Evolutionary conservation across 2,797 vertebrate species (phyloP), one percentile per base, ranked within the genome.

Genomic region (Xiphorhynchus erythropygius): DNA sequence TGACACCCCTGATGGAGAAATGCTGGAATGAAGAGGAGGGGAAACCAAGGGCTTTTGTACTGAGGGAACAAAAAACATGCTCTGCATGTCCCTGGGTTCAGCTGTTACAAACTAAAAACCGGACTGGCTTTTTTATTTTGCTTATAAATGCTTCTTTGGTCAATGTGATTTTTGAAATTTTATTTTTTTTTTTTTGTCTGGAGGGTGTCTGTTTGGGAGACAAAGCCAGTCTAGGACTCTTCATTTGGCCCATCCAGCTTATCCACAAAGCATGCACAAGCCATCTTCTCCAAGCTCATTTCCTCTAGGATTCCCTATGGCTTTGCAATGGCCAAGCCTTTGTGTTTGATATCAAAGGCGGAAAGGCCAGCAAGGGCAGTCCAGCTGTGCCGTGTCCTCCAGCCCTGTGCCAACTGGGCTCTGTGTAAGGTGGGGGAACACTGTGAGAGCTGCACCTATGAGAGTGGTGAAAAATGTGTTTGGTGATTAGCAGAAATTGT

Each of bases 21-120:
- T 60, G 59, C 63, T 91, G 92, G 80, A 90, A 91, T 74, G 87
- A 95, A 77, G 67, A 91, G 70, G 50, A 90, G 56, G 83, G 68
- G n/a, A 96, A 90, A 76, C 67, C 74, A 64, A 93, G 63, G 60
- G 59, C 63, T 93, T 95, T 94, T 94, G 77, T 92, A 79, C 37
- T 73, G 70, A 91, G 78, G 63, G 87, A 96, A 94, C 67, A 79
- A 90, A 91, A 95, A 91, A 35, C 49, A 84, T 88, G 70, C 67
- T 94, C 78, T 83, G 39, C 0, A 0, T 79, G 80, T 91, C 77
- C 68, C 60, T 70, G 67, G 41, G 67, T 94, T 93, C 89, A 84
- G 59, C 59, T 56, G 14, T 75, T 83, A 53, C 50, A 91, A 69
- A 46, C 79, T 93, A 41, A 41, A 91, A 77, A 86, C 27, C 24